Conservation (phyloP, 2,113 vertebrate species). For the Semnopithecus entellus region DNA sequence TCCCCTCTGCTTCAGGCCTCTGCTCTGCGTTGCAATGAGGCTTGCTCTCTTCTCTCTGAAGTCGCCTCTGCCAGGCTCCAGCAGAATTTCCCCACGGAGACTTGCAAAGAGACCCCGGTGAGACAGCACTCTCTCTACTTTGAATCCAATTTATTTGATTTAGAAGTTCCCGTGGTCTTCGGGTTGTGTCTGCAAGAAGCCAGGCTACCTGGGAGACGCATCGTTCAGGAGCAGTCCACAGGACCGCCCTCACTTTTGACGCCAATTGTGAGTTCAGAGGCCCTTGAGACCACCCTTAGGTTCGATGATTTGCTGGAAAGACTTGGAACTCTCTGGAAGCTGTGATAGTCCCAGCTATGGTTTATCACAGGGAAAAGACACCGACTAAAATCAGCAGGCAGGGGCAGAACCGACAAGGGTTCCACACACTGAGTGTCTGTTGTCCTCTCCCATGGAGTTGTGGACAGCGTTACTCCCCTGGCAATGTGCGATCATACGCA, state of each 20-base stretch:
- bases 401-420: neutral
- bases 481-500: too few relatives aligned
- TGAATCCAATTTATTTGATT: neutral
- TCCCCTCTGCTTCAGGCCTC: conserved; percentile 88
- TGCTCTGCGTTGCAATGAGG: conserved; percentile 90
- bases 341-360: neutral
- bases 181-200: neutral
- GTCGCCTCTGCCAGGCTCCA: conserved; percentile 82
- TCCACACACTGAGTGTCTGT: too few relatives aligned
- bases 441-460: neutral
- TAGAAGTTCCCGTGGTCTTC: neutral
- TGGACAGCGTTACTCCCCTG: neutral
- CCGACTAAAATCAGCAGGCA: neutral
- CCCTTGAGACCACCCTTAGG: neutral
- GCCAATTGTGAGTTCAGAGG: neutral
- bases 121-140: conserved; percentile 49
- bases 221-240: neutral
- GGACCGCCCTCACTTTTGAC: neutral
- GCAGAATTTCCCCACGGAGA: conserved; percentile 85
- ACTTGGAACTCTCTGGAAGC: neutral
- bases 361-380: too few relatives aligned
- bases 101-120: conserved; percentile 88
- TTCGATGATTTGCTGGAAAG: neutral
- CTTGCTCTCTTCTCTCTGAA: conserved; percentile 87
- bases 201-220: neutral